These are phyloP conservation scores for Nomada goodeniana DNA, from an alignment of 2,888 invertebrate genomes.

Conservation along the genomic window DNA sequence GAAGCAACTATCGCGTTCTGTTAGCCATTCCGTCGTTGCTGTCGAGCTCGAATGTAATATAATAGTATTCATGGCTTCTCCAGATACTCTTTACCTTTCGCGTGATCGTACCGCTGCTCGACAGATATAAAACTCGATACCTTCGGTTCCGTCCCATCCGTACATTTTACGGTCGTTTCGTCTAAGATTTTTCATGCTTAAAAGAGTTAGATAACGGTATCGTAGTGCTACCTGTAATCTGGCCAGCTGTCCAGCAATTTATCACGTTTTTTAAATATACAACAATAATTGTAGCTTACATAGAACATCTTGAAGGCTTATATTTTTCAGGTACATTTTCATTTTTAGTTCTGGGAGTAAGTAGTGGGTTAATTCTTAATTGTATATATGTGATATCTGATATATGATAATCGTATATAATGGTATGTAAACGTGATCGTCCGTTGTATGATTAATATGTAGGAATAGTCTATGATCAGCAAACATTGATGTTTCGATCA, in stretches of 20 bases:
- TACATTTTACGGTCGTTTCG: conserved; percentile 26
- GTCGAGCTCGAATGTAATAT: neutral
- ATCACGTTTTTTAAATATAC: neutral
- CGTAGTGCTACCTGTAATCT: neutral
- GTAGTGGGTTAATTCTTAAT: neutral
- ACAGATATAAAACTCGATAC: neutral
- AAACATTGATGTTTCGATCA: too few species aligned
- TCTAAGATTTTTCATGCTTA: conserved; percentile 3
- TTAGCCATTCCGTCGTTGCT: conserved; percentile 12
- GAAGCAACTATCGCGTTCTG: conserved; percentile 26
- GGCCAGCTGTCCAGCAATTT: neutral
- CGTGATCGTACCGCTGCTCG: neutral
- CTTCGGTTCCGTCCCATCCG: neutral
- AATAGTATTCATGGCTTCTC: neutral
- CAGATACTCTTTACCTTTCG: conserved; percentile 6
- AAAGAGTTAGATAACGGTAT: conserved; percentile 22
- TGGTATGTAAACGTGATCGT: too few species aligned
- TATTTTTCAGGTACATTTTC: neutral
- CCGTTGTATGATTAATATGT: too few species aligned
- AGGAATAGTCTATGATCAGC: too few species aligned
- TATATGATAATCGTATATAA: too few species aligned
- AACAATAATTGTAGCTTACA: neutral
- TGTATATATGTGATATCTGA: too few species aligned
- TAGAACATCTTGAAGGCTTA: neutral
- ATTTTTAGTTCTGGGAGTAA: neutral